These are phyloP conservation scores for Chaenocephalus aceratus DNA, from an alignment of 2,113 vertebrate genomes.

Conservation along the genomic window DNA sequence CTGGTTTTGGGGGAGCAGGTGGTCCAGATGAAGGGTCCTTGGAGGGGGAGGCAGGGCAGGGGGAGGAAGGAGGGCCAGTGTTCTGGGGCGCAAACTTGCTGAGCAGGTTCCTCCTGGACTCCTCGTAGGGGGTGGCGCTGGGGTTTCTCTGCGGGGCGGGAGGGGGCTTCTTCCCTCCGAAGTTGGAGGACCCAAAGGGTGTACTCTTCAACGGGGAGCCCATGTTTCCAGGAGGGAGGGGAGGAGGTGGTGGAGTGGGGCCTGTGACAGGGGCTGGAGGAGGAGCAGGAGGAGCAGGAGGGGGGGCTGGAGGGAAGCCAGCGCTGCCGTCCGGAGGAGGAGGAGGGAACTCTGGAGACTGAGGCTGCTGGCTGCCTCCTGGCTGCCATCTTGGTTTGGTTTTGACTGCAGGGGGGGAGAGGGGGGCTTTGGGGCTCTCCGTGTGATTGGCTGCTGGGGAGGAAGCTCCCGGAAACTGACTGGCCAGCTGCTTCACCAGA, in stretches of 20 bases:
- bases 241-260: slow-evolving; percentile 80
- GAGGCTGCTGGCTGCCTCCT: slow-evolving; percentile 75
- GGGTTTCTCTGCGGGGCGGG: slow-evolving; percentile 93
- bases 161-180: slow-evolving; percentile 90
- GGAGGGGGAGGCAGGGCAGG: slow-evolving; percentile 76
- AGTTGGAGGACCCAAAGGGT: slow-evolving; percentile 75
- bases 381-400: slow-evolving; percentile 96
- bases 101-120: slow-evolving; percentile 90
- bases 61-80: slow-evolving; percentile 61
- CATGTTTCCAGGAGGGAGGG: slow-evolving; percentile 78
- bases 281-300: slow-evolving; percentile 81
- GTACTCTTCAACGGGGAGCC: slow-evolving; percentile 86
- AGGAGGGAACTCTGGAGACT: slow-evolving; percentile 87
- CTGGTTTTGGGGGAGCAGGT: slow-evolving; percentile 93
- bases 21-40: slow-evolving; percentile 87
- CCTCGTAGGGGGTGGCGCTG: slow-evolving; percentile 90
- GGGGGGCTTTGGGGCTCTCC: slow-evolving; percentile 81
- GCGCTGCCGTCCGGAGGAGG: slow-evolving; percentile 80
- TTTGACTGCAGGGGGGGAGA: slow-evolving; percentile 93
- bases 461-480: slow-evolving; percentile 89
- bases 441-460: slow-evolving; percentile 63
- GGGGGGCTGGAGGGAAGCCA: slow-evolving; percentile 66
- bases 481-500: slow-evolving; percentile 90
- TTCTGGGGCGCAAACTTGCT: slow-evolving; percentile 88
- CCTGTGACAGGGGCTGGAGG: slow-evolving; percentile 70